Percentiles rank a stretch among this genome's conserved stretches.
These are phyloP conservation scores for Chelonoidis abingdonii DNA, from an alignment of 2,113 vertebrate species.

Conservation along the genomic window DNA sequence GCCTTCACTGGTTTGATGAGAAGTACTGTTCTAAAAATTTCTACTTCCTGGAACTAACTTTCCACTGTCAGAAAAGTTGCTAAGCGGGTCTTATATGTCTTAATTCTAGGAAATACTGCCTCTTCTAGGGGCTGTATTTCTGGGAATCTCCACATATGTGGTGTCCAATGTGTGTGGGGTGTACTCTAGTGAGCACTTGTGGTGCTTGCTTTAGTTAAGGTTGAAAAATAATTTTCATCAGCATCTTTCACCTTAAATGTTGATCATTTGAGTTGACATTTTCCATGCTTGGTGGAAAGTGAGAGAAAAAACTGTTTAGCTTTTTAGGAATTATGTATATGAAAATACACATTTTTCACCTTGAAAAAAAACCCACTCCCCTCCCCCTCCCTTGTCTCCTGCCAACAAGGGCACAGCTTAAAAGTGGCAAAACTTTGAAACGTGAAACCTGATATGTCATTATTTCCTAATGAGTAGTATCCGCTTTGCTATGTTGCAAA, in stretches of 20 bases:
- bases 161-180: background rate
- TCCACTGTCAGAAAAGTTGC: background rate
- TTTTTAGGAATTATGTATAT: background rate
- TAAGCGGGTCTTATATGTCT: conserved; percentile 4
- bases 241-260: background rate
- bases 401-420: background rate
- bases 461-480: background rate
- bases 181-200: background rate
- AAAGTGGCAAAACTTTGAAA: background rate
- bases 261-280: background rate
- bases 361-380: background rate
- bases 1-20: background rate
- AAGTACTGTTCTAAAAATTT: conserved; percentile 2
- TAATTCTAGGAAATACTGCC: background rate
- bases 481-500: background rate
- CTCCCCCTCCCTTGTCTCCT: background rate
- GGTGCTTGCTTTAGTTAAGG: background rate
- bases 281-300: background rate
- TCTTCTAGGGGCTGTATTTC: conserved; percentile 16
- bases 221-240: background rate
- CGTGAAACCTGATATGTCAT: background rate
- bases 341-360: background rate
- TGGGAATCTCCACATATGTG: background rate
- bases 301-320: background rate
- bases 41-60: background rate